Conservation (phyloP, 2,113 vertebrate species). For the Junco hyemalis region DNA sequence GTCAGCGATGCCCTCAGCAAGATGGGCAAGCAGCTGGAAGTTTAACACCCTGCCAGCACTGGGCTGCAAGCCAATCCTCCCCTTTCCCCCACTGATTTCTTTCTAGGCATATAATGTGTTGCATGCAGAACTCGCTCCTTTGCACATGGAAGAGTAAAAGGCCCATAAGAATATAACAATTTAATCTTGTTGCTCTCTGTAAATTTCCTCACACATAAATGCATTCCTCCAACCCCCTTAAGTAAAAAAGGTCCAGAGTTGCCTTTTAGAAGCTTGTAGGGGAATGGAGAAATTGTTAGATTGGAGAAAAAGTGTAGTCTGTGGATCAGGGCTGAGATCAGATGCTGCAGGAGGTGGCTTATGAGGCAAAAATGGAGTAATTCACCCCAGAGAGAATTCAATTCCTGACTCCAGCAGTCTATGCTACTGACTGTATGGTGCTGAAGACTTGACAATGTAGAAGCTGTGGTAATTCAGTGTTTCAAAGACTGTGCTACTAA, state of each 20-base stretch:
- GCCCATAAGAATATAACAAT: background rate
- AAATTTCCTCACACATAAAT: background rate
- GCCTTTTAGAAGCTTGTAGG: background rate
- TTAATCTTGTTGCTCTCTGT: background rate
- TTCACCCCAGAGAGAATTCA: background rate
- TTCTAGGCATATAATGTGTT: background rate
- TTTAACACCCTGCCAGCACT: constrained; percentile 64
- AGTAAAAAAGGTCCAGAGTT: background rate
- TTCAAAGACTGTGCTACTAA: background rate
- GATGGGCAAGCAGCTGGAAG: constrained; percentile 83
- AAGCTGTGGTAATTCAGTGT: background rate
- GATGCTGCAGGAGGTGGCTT: background rate
- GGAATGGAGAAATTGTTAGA: background rate
- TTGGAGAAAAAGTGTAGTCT: background rate
- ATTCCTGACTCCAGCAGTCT: background rate
- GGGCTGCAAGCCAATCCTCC: background rate
- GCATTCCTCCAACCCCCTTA: background rate
- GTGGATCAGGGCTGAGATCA: background rate
- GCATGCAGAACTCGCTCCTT: background rate
- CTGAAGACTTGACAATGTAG: accelerated
- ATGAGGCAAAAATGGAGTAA: background rate
- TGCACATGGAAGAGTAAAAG: background rate
- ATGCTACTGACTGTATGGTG: background rate
- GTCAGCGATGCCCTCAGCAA: constrained; percentile 88
- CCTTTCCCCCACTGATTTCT: background rate